These are phyloP conservation scores for Thinocorus orbignyianus DNA, from an alignment of 2,113 vertebrate genomes.

Conservation along the genomic window DNA sequence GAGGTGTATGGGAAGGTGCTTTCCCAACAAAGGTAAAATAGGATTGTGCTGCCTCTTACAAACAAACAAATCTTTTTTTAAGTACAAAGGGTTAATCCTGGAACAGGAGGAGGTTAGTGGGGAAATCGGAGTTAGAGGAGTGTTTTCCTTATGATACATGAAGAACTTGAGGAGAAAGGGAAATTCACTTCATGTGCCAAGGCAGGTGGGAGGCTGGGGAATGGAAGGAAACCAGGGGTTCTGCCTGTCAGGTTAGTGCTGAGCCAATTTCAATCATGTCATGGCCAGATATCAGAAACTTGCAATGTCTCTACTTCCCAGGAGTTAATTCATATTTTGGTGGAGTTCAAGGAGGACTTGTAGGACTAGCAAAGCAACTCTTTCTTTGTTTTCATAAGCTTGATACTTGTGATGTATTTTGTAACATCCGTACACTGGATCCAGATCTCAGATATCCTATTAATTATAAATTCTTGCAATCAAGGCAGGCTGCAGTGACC, in stretches of 20 bases:
- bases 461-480: neutral
- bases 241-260: neutral
- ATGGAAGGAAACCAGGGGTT: neutral
- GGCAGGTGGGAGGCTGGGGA: neutral
- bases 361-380: slow-evolving; percentile 33
- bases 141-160: neutral
- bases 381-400: neutral
- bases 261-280: neutral
- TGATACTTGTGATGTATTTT: slow-evolving; percentile 1
- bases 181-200: neutral
- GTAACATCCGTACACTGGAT: neutral
- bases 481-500: neutral
- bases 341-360: slow-evolving; percentile 23
- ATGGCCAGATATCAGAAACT: neutral
- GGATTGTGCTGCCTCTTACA: neutral
- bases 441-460: neutral
- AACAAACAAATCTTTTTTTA: neutral
- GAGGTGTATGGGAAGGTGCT: neutral
- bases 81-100: neutral
- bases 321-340: slow-evolving; percentile 17
- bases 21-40: neutral
- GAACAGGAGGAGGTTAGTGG: neutral
- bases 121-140: neutral
- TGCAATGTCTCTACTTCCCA: neutral
- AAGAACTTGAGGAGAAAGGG: neutral